Evolutionary conservation across 2,888 invertebrate species (phyloP).

Genomic region (Leptopilina myrica): DNA sequence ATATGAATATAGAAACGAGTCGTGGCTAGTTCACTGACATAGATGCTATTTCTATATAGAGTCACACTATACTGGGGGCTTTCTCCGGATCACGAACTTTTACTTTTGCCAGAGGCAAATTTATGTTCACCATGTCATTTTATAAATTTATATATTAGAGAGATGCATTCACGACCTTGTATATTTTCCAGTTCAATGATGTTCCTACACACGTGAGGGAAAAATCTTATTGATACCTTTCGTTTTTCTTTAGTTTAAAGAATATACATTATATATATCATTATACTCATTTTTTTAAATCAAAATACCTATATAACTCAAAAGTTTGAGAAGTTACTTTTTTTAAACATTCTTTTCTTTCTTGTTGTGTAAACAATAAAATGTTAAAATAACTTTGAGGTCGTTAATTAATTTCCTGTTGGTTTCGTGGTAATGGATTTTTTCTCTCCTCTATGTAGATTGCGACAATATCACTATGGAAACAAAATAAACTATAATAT

Average conservation of each 20-base stretch:
- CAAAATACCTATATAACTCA: no score
- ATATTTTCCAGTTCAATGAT: not conserved
- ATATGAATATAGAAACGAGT: constrained; percentile 30
- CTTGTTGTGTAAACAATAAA: no score
- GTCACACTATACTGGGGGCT: constrained; percentile 57
- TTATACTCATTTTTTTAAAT: no score
- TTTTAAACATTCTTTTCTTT: no score
- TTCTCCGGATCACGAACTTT: constrained; percentile 74
- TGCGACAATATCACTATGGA: no score
- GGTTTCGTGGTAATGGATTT: no score
- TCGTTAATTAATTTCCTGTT: no score
- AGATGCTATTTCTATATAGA: constrained; percentile 51
- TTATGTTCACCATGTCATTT: constrained; percentile 47
- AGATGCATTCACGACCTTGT: constrained; percentile 29
- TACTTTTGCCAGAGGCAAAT: constrained; percentile 74
- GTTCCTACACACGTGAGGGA: not conserved
- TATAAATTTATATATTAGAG: constrained; percentile 42
- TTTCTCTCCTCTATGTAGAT: no score
- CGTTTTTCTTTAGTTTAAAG: not conserved
- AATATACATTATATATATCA: no score
- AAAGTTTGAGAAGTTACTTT: no score
- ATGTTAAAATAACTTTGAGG: no score
- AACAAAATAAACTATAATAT: no score
- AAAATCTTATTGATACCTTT: not conserved
- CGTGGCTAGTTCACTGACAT: constrained; percentile 49